These are phyloP conservation scores for Carassius gibelio DNA, from an alignment of 2,113 vertebrate species.

Conservation along the genomic window DNA sequence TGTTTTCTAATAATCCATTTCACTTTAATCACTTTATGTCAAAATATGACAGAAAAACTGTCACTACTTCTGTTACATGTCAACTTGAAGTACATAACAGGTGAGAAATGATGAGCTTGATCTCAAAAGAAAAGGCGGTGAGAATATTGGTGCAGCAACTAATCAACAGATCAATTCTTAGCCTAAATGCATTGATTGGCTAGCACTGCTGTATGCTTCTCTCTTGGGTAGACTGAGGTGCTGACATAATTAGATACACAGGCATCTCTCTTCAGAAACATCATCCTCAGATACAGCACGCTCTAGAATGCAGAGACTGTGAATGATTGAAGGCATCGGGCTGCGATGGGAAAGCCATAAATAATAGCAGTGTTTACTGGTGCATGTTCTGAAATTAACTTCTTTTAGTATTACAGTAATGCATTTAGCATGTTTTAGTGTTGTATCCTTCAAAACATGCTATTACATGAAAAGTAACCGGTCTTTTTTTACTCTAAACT, in stretches of 20 bases:
- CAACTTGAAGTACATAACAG: neutral
- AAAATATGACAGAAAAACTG: neutral
- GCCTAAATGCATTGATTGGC: constrained; percentile 45
- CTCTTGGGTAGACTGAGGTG: constrained; percentile 28
- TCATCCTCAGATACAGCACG: neutral
- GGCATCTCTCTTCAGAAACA: constrained; percentile 11
- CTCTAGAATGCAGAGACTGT: constrained; percentile 29
- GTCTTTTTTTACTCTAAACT: neutral
- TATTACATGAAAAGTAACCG: neutral
- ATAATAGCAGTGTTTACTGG: constrained; percentile 27
- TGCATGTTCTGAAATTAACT: constrained; percentile 11
- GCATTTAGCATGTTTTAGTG: neutral
- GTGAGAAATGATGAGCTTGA: neutral
- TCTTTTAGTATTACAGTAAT: neutral
- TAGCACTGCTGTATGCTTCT: constrained; percentile 14
- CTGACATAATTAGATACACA: constrained; percentile 39
- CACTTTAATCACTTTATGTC: neutral
- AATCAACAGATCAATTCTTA: constrained; percentile 44
- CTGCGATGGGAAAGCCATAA: constrained; percentile 32
- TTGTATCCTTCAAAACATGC: neutral
- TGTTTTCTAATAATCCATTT: neutral
- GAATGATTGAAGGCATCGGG: constrained; percentile 24
- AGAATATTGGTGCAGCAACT: constrained; percentile 29
- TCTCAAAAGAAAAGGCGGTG: neutral
- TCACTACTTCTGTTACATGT: neutral